These are phyloP conservation scores for Antedon bifida DNA, from an alignment of 35 echinoderm and acorn worm species.

Conservation along the genomic window DNA sequence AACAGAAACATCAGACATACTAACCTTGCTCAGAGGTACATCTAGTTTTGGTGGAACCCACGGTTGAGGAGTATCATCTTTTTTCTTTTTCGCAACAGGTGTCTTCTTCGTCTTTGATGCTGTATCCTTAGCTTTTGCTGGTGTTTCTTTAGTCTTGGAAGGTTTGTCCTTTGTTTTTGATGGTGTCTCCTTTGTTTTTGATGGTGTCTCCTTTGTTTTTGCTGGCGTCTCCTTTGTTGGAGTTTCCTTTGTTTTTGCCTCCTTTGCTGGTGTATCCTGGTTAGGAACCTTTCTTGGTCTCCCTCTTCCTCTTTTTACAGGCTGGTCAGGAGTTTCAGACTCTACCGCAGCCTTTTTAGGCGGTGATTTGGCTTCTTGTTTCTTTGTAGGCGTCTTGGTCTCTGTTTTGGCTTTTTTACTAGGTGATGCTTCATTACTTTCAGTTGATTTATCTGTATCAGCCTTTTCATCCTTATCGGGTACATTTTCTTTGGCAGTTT, in stretches of 20 bases:
- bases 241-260: neutral
- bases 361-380: neutral
- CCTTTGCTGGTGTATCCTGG: constrained; percentile 2
- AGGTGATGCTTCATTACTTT: neutral
- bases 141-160: constrained; percentile 6
- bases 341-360: neutral
- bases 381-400: neutral
- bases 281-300: neutral
- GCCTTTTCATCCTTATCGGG: neutral
- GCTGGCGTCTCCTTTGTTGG: constrained; percentile 13
- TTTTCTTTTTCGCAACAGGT: constrained; percentile 13
- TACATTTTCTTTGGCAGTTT: neutral
- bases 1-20: too few relatives aligned
- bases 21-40: neutral
- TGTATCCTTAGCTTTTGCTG: neutral
- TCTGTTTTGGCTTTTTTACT: neutral
- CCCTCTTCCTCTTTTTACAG: neutral
- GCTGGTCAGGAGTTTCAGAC: neutral
- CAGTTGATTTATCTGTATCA: neutral
- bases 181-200: constrained; percentile 4
- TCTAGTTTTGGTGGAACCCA: neutral
- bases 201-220: constrained; percentile 2
- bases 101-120: neutral
- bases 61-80: constrained; percentile 10
- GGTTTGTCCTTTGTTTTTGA: constrained; percentile 18